Base-by-base conservation (phyloP, 2,797 vertebrate species). In the Hirundo rustica region DNA sequence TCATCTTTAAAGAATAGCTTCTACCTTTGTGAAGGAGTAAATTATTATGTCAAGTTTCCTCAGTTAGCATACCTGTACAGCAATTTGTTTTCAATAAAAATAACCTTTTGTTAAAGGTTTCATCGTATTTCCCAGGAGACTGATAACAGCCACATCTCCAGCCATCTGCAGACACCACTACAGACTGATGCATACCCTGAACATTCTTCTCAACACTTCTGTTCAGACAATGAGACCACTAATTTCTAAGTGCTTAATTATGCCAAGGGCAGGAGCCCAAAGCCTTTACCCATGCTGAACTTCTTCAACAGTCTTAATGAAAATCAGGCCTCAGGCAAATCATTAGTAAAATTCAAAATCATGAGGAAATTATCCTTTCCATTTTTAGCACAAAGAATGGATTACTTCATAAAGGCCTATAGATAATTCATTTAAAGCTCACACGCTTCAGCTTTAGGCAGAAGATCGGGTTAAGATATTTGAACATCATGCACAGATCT, bases 1-100 rank as follows among this genome's bases (percentile, higher is more conserved):
- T 91, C 42, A 83, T 82, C 83, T 91, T 81, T 89, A 85, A 93
- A 94, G 92, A 93, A 94, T 6, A 91, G 73, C 72, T 92, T 94
- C 70, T 89, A 58, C 68, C 58, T 45, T 78, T 87, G 44, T 85
- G 85, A 96, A 95, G 80, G 80, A 96, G 54, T 88, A 95, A 95
- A 93, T 95, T 95, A 93, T 82, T 84, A 95, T 92, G 89, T 94
- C 83, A 94, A 84, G 53, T 92, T 95, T 90, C 77, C 62, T 92
- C 83, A 70, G 62, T 89, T 90, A 91, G 54, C 87, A 71, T 93
- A 95, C 74, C 79, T 70, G 64, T 88, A 84, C 27, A 92, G 77
- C 71, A 61, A 44, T 68, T 92, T 67, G 76, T 91, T 85, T 68
- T 68, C 54, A 92, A 93, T 65, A 93, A 92, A 87, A 94, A 96